phyloP scores from a whole-genome alignment of 1,140 invertebrate species.

The Eriosoma lanigerum region DNA sequence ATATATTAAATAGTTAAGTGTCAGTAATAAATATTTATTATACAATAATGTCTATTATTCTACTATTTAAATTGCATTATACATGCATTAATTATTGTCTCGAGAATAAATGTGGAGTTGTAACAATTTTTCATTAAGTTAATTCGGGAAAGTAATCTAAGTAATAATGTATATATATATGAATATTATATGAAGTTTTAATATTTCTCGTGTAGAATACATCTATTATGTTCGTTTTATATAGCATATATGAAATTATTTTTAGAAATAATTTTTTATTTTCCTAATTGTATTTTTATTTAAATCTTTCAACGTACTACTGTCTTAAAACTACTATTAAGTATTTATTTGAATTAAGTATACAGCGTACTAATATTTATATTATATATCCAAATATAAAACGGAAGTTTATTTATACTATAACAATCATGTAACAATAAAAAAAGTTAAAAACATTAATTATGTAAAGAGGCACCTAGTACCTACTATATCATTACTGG shows the following conservation, averaged over 20 bases:
- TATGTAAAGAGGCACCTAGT: too few species aligned
- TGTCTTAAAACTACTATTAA: not conserved
- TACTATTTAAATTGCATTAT: too few species aligned
- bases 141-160: not conserved
- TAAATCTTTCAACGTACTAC: not conserved
- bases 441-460: too few species aligned
- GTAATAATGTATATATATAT: constrained; percentile 12
- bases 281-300: not conserved
- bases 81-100: not conserved
- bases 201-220: not conserved
- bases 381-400: too few species aligned
- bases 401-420: too few species aligned
- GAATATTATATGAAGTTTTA: not conserved
- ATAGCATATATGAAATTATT: not conserved
- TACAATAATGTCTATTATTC: not conserved
- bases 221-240: not conserved
- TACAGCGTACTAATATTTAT: too few species aligned
- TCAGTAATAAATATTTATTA: constrained; percentile 1
- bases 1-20: not conserved
- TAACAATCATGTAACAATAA: too few species aligned
- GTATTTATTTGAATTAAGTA: too few species aligned
- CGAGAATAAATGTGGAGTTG: not conserved
- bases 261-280: not conserved
- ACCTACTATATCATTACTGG: too few species aligned
- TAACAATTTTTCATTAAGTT: not conserved